Evolutionary conservation across 2,797 vertebrate genomes (phyloP).

Genomic region (Ceyx erithaca): DNA sequence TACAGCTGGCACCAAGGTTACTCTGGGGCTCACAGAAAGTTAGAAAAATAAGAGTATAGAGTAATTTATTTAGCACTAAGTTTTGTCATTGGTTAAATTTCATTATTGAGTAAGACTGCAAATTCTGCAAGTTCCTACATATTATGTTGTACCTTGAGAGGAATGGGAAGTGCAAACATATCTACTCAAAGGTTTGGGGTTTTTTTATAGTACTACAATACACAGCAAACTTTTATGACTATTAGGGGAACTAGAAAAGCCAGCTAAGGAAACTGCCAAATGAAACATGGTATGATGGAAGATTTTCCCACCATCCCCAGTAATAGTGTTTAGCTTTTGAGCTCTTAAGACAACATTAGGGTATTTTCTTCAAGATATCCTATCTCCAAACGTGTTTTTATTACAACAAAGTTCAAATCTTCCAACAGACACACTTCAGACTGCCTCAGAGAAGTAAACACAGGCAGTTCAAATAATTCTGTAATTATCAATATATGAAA

Average conservation of each 20-base stretch:
- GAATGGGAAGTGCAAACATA: neutral
- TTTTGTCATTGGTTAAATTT: neutral
- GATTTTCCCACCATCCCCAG: neutral
- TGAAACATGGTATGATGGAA: neutral
- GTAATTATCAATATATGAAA: slow-evolving; percentile 21
- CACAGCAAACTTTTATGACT: neutral
- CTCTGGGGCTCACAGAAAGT: neutral
- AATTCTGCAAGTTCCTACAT: neutral
- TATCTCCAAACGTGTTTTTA: neutral
- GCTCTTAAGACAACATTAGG: neutral
- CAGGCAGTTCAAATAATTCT: slow-evolving; percentile 49
- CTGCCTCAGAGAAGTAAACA: slow-evolving; percentile 43
- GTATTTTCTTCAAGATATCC: neutral
- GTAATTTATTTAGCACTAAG: neutral
- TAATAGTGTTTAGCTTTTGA: neutral
- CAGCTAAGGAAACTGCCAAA: neutral
- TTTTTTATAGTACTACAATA: neutral
- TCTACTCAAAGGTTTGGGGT: neutral
- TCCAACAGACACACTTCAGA: neutral
- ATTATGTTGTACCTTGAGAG: neutral
- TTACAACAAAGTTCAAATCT: slow-evolving; percentile 6
- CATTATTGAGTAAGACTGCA: neutral
- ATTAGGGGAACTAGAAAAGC: neutral
- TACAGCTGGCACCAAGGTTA: neutral
- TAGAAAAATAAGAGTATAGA: neutral